These are phyloP conservation scores for Hormaphis cornu DNA, from an alignment of 1,140 invertebrate species.

Conservation along the genomic window DNA sequence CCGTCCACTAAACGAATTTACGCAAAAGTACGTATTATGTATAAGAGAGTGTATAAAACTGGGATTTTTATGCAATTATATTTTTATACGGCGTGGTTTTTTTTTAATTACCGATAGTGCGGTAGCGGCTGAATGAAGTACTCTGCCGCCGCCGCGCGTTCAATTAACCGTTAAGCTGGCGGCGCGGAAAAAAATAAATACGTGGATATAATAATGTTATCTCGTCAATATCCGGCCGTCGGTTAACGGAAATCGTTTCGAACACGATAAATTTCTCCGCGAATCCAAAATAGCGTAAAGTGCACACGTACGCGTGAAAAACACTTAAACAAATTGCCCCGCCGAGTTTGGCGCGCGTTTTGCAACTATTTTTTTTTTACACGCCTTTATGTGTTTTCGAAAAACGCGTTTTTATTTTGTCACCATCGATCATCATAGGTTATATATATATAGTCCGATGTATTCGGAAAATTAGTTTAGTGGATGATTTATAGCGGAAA, in stretches of 20 bases:
- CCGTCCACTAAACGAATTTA: no score
- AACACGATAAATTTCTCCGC: not conserved
- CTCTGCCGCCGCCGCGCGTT: no score
- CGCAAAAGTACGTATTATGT: no score
- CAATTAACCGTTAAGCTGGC: not conserved
- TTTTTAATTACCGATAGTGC: constrained; percentile 16
- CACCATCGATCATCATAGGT: constrained; percentile 18
- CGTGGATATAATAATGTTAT: no score
- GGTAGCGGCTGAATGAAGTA: not conserved
- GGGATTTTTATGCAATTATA: not conserved
- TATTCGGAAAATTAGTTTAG: not conserved
- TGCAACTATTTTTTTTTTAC: constrained; percentile 8
- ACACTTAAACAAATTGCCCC: constrained; percentile 26
- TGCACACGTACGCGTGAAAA: not conserved
- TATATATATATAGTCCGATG: no score
- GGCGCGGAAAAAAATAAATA: not conserved
- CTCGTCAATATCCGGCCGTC: not conserved
- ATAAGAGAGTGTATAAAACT: no score
- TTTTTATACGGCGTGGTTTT: not conserved
- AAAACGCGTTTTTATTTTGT: constrained; percentile 22
- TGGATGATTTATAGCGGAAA: constrained; percentile 1
- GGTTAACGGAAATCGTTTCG: not conserved
- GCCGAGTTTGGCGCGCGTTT: not conserved
- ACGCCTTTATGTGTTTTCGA: constrained; percentile 12
- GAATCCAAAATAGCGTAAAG: not conserved